Percentiles rank a stretch among this genome's conserved stretches.
Conservation (phyloP, 30 jellyfish, hydroid and myxozoan genomes). For the Pseudorhiza aurosa region DNA sequence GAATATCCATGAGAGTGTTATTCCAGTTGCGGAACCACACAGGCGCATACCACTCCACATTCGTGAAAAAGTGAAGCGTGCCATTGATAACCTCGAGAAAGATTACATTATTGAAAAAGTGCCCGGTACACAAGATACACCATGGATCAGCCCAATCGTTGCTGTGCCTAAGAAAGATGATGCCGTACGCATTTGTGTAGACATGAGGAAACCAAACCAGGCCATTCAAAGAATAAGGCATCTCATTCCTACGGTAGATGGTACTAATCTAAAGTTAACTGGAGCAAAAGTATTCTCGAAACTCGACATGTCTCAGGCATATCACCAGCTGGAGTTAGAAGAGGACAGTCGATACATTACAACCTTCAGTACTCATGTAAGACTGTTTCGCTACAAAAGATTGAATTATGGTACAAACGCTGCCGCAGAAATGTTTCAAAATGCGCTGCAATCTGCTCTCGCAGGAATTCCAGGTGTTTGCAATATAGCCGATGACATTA, state of each 20-base stretch:
- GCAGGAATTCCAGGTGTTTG: conserved; percentile 15
- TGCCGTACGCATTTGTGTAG: conserved; percentile 46
- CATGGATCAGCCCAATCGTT: conserved; percentile 60
- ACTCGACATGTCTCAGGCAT: conserved; percentile 39
- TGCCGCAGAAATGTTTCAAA: conserved; percentile 42
- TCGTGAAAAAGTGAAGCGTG: conserved; percentile 7
- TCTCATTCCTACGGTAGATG: conserved; percentile 51
- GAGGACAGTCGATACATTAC: conserved; percentile 24
- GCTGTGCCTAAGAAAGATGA: conserved; percentile 54
- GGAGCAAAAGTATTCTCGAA: conserved; percentile 37
- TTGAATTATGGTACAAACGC: conserved; percentile 50
- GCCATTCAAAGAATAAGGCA: conserved; percentile 51
- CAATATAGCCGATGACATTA: conserved; percentile 46
- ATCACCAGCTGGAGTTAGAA: conserved; percentile 30
- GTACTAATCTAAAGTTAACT: conserved; percentile 16
- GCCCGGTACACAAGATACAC: conserved; percentile 28
- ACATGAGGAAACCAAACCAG: conserved; percentile 43
- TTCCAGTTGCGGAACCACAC: conserved; percentile 19
- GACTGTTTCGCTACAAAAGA: conserved; percentile 20
- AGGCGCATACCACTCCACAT: conserved; percentile 29
- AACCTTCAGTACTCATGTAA: conserved; percentile 12
- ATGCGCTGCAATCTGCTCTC: conserved; percentile 17
- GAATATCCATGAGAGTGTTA: conserved; percentile 6
- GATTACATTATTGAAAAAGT: conserved; percentile 1
- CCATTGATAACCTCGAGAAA: not conserved